phyloP scores from a whole-genome alignment of 2,113 vertebrate genomes.

The Oreochromis spilurus region DNA sequence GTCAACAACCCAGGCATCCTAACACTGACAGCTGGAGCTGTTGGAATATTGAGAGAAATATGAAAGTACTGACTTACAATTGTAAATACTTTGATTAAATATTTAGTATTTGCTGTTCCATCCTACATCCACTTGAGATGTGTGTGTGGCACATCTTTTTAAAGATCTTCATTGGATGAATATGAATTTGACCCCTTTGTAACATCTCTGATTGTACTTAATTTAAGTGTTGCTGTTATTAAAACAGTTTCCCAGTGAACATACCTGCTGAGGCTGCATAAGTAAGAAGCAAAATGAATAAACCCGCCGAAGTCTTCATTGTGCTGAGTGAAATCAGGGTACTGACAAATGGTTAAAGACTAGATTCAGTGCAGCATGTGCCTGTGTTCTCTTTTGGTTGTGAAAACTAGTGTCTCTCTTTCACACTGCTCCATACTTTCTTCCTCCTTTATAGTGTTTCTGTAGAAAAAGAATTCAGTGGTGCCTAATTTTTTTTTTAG shows the following conservation, averaged over 20 bases:
- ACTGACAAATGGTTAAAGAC: background rate
- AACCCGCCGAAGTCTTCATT: accelerated
- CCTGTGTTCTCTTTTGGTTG: background rate
- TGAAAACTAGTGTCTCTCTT: background rate
- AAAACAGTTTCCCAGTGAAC: background rate
- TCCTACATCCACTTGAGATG: background rate
- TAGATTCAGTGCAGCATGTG: background rate
- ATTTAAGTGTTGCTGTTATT: background rate
- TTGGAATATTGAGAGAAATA: background rate
- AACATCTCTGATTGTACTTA: background rate
- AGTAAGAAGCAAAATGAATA: background rate
- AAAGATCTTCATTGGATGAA: background rate
- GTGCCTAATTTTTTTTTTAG: background rate
- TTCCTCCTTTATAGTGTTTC: background rate
- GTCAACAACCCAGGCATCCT: no score
- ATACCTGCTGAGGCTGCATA: background rate
- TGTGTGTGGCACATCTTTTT: background rate
- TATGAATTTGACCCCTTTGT: background rate
- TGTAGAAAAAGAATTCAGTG: background rate
- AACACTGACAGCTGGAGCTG: background rate
- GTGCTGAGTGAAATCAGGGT: background rate
- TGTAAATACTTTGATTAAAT: background rate
- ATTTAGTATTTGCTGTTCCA: background rate
- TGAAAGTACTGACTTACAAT: background rate
- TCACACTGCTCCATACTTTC: background rate